Percentiles rank a stretch among this genome's conserved stretches.
phyloP scores from a whole-genome alignment of 2,888 invertebrate species.

The Hydroisotoma schaefferi region DNA sequence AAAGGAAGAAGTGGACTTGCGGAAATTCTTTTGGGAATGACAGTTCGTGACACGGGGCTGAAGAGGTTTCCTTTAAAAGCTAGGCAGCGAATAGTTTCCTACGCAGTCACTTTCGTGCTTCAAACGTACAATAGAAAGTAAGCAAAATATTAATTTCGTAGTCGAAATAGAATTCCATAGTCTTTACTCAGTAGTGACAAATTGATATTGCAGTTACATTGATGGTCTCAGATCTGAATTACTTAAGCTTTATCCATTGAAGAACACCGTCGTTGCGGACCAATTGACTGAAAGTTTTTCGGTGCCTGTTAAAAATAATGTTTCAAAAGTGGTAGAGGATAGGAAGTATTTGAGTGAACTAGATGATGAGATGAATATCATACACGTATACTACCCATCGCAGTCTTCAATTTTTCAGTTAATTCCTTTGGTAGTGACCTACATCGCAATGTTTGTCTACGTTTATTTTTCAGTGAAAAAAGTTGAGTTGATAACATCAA shows the following conservation, averaged over 20 bases:
- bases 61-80: slow-evolving; percentile 81
- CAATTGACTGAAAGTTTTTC: background rate
- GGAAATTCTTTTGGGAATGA: slow-evolving; percentile 90
- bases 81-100: slow-evolving; percentile 80
- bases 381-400: slow-evolving; percentile 84
- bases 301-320: slow-evolving; percentile 26
- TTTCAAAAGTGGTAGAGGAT: slow-evolving; percentile 33
- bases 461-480: slow-evolving; percentile 94
- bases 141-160: slow-evolving; percentile 1
- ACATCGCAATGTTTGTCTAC: slow-evolving; percentile 81
- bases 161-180: background rate
- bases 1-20: slow-evolving; percentile 78
- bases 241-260: slow-evolving; percentile 63
- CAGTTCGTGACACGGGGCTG: slow-evolving; percentile 82
- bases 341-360: slow-evolving; percentile 41
- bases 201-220: slow-evolving; percentile 63
- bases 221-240: slow-evolving; percentile 69
- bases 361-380: slow-evolving; percentile 52
- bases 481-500: slow-evolving; percentile 87
- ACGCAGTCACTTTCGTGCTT: slow-evolving; percentile 82
- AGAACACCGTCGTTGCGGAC: background rate
- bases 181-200: slow-evolving; percentile 14
- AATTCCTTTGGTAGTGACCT: slow-evolving; percentile 78
- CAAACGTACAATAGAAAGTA: slow-evolving; percentile 52
- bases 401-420: slow-evolving; percentile 80